Evolutionary conservation across 2,888 invertebrate species (phyloP).

Genomic region (Lithophane semibrunnea): DNA sequence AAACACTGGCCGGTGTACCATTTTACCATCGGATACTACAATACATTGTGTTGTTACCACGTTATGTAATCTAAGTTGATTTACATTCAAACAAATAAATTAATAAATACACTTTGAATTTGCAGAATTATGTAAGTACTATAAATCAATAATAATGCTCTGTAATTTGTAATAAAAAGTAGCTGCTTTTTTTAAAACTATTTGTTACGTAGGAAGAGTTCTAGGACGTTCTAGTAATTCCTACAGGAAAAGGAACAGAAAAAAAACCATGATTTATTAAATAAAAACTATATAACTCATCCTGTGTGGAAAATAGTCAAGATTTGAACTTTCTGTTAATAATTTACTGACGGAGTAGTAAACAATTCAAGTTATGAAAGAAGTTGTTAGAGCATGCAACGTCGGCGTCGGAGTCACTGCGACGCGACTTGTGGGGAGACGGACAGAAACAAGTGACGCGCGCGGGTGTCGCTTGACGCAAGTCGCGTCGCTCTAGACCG

Average conservation of each 20-base stretch:
- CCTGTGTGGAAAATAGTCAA: not conserved
- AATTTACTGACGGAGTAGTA: slow-evolving; percentile 1
- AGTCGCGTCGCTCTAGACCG: not conserved
- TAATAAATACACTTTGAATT: slow-evolving; percentile 33
- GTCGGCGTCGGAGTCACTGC: no score
- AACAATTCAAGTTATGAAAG: not conserved
- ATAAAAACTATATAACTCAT: not conserved
- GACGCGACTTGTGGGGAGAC: not conserved
- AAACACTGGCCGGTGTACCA: slow-evolving; percentile 32
- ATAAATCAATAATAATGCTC: slow-evolving; percentile 9
- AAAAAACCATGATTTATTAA: not conserved
- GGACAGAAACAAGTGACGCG: not conserved
- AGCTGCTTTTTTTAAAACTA: slow-evolving; percentile 6
- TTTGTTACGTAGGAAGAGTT: slow-evolving; percentile 13
- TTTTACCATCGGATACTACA: not conserved
- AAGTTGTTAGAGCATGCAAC: not conserved
- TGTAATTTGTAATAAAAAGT: slow-evolving; percentile 13
- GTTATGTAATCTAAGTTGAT: not conserved
- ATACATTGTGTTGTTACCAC: slow-evolving; percentile 19
- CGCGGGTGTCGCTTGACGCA: not conserved
- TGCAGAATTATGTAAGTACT: slow-evolving; percentile 52
- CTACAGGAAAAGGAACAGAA: not conserved
- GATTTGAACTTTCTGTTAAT: slow-evolving; percentile 4
- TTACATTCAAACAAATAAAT: slow-evolving; percentile 9
- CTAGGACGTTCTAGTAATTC: not conserved